Base-by-base conservation (phyloP, 2,797 vertebrate genomes). In the Myotis findleyi region DNA sequence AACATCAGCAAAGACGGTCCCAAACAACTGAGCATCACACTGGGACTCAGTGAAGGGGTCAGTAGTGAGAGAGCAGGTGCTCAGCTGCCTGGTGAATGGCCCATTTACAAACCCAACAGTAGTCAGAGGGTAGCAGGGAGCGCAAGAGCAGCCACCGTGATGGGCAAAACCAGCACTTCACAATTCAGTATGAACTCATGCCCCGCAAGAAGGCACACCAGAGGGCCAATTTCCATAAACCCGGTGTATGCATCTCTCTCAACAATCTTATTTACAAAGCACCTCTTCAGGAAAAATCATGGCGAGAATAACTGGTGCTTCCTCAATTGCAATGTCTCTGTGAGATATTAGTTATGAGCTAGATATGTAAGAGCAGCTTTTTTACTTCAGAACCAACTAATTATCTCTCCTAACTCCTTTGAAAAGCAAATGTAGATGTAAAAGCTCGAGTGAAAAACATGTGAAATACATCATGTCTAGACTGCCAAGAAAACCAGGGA, bases 381-480 rank as follows among this genome's bases (percentile, higher is more conserved):
- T 51, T 91, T 71, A 36, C 57, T 41, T 76, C 86, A 79, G 94
- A 91, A 89, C 23, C 95, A 88, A 62, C 82, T 95, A 55, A 59
- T 96, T 82, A 94, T 96, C 97, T 97, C 97, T 97, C 95, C 95
- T 81, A 96, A 90, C 76, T 96, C 96, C 93, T 95, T 97, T 95
- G 93, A 97, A 97, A 98, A 96, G 96, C 94, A 97, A 97, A 96
- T 96, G 97, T 94, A 97, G 62, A 97, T 96, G 87, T 81, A 81
- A 97, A 94, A 97, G 64, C 96, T 96, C 88, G 51, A 97, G 86
- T 89, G 88, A 96, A 94, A 95, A 92, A 94, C 97, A 96, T 94
- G 96, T 83, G 96, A 97, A 98, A 93, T 62, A 84, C 84, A 90
- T 95, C 98, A 77, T 68, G 93, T 96, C 97, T 93, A 91, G 89